Base-by-base conservation (phyloP, 1,140 invertebrate genomes). In the Helicoverpa armigera region DNA sequence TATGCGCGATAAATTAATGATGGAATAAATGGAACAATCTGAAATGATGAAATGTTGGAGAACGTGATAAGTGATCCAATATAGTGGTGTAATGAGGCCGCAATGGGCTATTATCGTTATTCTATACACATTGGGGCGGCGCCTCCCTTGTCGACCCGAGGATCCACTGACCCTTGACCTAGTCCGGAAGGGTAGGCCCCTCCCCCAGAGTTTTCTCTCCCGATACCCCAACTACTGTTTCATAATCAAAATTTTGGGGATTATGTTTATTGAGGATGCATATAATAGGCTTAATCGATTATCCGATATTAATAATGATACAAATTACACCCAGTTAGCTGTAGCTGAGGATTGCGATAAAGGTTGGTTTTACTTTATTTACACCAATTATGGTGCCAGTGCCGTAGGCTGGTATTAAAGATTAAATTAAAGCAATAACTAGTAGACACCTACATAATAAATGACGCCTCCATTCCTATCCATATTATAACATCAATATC, bases 111-210 rank as follows among this genome's bases (percentile, higher is more conserved):
- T 87, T 87, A 86, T 85, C 85, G 84, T 87, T 85, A 86, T 87
- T 81, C 84, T 83, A 83, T 87, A 85, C 82, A 86, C 82, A 85
- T 85, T 80, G 73, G 82, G 76, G 80, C 76, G 76, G 63, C 29
- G 69, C 60, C 18, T 18, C 43, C 73, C 73, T 43, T 69, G 74
- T 61, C 72, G 72, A 73, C 53, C 63, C 51, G 74, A 82, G 80
- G 82, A 85, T 85, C 77, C 84, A 81, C 72, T 85, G 87, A 88
- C 84, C 85, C 87, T 88, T 87, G 85, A 88, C 87, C 87, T 77
- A 83, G 75, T 85, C 81, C 43, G 51, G 54, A 72, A 81, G 82
- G 77, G 84, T 69, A 50, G 23, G 14, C 61, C 82, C 82, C 74
- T 80, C 54, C 73, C 69, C 81, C 60, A 53, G 23, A 73, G 50